These are phyloP conservation scores for Drosophila mimica DNA, from an alignment of 2,888 invertebrate species.

Conservation along the genomic window DNA sequence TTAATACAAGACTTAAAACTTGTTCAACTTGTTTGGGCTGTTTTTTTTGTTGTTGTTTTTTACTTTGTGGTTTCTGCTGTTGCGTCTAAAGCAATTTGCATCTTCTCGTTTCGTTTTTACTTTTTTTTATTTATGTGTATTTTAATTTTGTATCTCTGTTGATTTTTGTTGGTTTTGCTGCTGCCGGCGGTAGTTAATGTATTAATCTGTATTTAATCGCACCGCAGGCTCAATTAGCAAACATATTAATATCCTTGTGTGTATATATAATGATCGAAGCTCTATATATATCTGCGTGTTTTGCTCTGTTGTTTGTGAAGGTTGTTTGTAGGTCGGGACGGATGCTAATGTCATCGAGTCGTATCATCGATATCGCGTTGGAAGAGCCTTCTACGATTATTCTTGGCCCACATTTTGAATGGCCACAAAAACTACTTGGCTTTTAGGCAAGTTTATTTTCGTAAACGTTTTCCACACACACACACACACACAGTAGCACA, in stretches of 20 bases:
- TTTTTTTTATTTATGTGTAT: conserved; percentile 17
- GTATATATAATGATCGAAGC: conserved; percentile 6
- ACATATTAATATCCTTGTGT: conserved; percentile 52
- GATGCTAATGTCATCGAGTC: conserved; percentile 54
- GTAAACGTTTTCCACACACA: conserved; percentile 54
- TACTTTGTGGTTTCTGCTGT: conserved; percentile 2
- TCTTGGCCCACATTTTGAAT: conserved; percentile 68
- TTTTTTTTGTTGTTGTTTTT: conserved; percentile 7
- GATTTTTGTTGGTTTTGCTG: conserved; percentile 9
- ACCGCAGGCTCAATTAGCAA: conserved; percentile 36
- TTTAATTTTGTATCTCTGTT: conserved; percentile 1
- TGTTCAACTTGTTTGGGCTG: conserved; percentile 71
- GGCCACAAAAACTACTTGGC: conserved; percentile 11
- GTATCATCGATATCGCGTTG: conserved; percentile 32
- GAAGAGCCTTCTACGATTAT: conserved; percentile 54
- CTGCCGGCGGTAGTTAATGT: conserved; percentile 12
- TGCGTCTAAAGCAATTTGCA: conserved; percentile 63
- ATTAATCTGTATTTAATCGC: conserved; percentile 66
- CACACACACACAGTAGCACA: background rate
- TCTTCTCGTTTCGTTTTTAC: conserved; percentile 48
- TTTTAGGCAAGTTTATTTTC: conserved; percentile 68
- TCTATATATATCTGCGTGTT: background rate
- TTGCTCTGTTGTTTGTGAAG: conserved; percentile 38
- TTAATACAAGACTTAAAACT: conserved; percentile 61
- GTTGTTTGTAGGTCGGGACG: conserved; percentile 73